A percentile compares a stretch with the other conserved stretches of the same genome.
phyloP scores from a whole-genome alignment of 2,113 vertebrate species.

The Amphilophus citrinellus region DNA sequence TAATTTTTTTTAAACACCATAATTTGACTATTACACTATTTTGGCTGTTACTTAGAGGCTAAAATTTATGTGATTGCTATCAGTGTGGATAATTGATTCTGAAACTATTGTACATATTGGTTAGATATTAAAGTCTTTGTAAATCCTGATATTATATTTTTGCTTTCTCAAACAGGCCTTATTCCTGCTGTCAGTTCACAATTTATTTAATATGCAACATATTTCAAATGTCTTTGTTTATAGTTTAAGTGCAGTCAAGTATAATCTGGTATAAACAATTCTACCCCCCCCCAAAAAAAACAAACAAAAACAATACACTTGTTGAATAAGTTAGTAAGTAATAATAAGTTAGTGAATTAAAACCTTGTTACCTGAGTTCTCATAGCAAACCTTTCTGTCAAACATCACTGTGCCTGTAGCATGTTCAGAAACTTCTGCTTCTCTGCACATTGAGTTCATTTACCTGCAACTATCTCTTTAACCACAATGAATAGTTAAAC shows the following conservation, averaged over 20 bases:
- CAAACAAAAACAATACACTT: neutral
- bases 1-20: slow-evolving; percentile 5
- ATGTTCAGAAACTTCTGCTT: slow-evolving; percentile 7
- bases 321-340: slow-evolving; percentile 45
- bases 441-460: neutral
- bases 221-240: slow-evolving; percentile 26
- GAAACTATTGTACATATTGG: slow-evolving; percentile 44
- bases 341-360: slow-evolving; percentile 28
- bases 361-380: slow-evolving; percentile 28
- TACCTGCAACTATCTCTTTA: neutral
- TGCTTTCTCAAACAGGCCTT: neutral
- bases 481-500: neutral
- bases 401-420: slow-evolving; percentile 35
- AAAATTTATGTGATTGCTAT: slow-evolving; percentile 41
- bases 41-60: slow-evolving; percentile 29
- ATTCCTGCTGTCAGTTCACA: neutral
- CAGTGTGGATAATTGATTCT: slow-evolving; percentile 48
- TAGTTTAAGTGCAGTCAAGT: slow-evolving; percentile 17
- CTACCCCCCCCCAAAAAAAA: neutral
- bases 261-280: neutral
- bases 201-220: slow-evolving; percentile 21
- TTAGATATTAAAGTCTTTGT: slow-evolving; percentile 7
- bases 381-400: slow-evolving; percentile 36
- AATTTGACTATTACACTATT: slow-evolving; percentile 19
- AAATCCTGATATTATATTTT: slow-evolving; percentile 11